These are phyloP conservation scores for Acanthosoma haemorrhoidale DNA, from an alignment of 2,888 invertebrate genomes.

Conservation along the genomic window DNA sequence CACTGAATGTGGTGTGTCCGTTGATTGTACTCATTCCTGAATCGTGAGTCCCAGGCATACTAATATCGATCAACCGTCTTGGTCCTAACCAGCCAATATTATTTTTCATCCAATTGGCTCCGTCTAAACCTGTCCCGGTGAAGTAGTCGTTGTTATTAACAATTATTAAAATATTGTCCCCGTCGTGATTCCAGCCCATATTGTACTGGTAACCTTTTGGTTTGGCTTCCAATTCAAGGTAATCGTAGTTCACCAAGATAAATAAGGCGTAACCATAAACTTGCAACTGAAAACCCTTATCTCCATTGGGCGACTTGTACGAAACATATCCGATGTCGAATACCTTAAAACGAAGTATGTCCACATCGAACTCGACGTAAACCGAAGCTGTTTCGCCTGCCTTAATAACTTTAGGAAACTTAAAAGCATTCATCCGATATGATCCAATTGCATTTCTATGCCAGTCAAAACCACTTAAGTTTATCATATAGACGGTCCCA, in stretches of 20 bases:
- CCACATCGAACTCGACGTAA: neutral
- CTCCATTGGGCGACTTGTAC: neutral
- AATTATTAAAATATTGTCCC: neutral
- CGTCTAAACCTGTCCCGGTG: neutral
- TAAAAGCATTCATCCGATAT: neutral
- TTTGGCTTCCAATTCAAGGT: neutral
- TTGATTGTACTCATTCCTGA: neutral
- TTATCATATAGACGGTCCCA: neutral
- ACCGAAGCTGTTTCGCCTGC: neutral
- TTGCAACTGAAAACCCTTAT: neutral
- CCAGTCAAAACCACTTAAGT: neutral
- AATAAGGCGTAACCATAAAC: neutral
- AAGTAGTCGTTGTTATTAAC: neutral
- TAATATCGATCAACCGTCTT: neutral
- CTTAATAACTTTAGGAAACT: neutral
- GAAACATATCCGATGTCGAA: neutral
- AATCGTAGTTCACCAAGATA: neutral
- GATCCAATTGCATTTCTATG: too few relatives aligned
- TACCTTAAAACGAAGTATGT: too few relatives aligned
- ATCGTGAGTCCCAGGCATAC: neutral
- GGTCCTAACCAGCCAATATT: neutral
- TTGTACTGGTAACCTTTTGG: neutral
- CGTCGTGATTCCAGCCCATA: neutral
- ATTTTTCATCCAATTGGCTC: neutral
- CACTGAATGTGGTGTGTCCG: neutral